Evolutionary conservation across 2,797 vertebrate species (phyloP).

Genomic region (Acrocephalus scirpaceus): DNA sequence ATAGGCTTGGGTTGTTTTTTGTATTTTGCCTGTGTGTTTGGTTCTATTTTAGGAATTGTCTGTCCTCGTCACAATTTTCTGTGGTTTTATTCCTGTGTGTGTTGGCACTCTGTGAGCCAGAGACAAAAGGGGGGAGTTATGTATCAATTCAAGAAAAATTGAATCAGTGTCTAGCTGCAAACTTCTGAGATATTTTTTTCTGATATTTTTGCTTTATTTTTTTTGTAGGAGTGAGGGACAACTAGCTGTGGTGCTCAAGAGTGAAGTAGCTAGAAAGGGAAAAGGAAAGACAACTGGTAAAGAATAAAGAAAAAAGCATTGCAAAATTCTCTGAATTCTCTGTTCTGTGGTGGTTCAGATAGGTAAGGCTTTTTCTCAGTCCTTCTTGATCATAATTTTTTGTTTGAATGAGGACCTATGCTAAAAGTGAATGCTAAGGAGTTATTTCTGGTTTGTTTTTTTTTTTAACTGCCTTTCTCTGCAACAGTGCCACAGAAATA

Average conservation of each 20-base stretch:
- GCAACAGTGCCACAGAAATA: background rate
- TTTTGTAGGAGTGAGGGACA: background rate
- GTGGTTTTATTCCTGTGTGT: background rate
- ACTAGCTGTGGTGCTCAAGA: background rate
- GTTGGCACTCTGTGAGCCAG: background rate
- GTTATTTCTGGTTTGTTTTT: background rate
- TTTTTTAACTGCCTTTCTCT: background rate
- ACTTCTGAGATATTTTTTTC: background rate
- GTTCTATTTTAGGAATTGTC: background rate
- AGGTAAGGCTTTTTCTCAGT: background rate
- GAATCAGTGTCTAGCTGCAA: background rate
- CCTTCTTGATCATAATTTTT: background rate
- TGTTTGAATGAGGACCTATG: background rate
- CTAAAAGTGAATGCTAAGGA: background rate
- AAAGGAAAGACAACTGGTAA: background rate
- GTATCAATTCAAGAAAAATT: background rate
- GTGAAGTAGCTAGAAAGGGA: background rate
- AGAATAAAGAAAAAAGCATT: background rate
- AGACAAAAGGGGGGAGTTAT: background rate
- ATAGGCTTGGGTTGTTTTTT: background rate
- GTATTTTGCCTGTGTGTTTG: background rate
- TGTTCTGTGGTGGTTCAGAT: background rate
- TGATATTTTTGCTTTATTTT: background rate
- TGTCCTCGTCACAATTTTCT: background rate
- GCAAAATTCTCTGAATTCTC: background rate